phyloP scores from a whole-genome alignment of 2,797 vertebrate genomes.

The Esox masquinongy region DNA sequence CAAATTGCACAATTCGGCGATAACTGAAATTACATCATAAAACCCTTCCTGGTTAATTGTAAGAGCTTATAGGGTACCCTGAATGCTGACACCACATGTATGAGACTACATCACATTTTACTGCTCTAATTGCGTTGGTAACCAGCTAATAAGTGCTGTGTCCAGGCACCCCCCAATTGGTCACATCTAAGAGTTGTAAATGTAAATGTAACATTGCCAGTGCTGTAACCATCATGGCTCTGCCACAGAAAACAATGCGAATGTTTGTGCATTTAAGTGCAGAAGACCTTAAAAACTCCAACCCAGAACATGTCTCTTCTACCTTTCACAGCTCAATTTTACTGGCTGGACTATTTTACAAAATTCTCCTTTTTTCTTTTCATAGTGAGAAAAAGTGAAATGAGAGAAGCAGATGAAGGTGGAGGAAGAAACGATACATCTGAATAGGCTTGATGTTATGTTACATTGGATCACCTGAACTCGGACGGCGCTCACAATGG shows the following conservation, averaged over 20 bases:
- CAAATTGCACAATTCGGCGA: neutral
- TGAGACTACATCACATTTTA: too few species aligned
- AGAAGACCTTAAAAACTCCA: neutral
- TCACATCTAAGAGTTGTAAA: neutral
- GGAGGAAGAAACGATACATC: too few species aligned
- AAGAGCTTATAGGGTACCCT: neutral
- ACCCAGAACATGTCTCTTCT: neutral
- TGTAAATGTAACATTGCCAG: neutral
- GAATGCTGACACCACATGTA: too few species aligned
- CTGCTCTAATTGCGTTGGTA: too few species aligned
- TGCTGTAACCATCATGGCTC: neutral
- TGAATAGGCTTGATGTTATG: neutral
- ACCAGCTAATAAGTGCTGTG: too few species aligned
- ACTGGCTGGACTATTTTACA: neutral
- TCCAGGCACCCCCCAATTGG: too few species aligned
- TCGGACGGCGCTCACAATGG: neutral
- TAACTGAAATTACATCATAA: neutral
- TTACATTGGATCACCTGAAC: neutral
- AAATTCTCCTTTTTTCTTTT: neutral
- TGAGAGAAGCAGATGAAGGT: slow-evolving; percentile 3
- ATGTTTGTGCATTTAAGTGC: neutral
- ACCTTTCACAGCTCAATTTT: neutral
- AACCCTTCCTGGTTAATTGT: neutral
- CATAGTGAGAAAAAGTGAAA: slow-evolving; percentile 12
- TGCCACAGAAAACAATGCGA: neutral